phyloP scores from a whole-genome alignment of 2,888 invertebrate species.

The Drosophila picticornis region DNA sequence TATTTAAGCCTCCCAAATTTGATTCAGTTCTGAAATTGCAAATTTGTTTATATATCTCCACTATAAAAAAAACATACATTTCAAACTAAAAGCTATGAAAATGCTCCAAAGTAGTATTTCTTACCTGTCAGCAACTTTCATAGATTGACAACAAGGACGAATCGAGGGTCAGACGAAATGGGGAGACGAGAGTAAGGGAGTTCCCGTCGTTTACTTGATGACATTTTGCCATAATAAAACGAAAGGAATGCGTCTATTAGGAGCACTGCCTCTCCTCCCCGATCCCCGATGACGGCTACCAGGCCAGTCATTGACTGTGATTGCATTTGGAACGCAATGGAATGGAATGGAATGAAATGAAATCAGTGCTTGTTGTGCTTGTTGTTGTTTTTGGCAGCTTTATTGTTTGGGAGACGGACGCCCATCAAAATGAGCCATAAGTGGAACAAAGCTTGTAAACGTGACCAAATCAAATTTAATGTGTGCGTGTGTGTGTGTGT shows the following conservation, averaged over 20 bases:
- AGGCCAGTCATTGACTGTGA: conserved; percentile 50
- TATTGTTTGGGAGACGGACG: conserved; percentile 40
- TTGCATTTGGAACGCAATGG: conserved; percentile 59
- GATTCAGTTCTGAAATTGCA: neutral
- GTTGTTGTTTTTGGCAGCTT: conserved; percentile 15
- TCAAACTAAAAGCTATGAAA: neutral
- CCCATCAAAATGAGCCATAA: conserved; percentile 83
- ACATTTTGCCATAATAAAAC: neutral
- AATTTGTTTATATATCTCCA: neutral
- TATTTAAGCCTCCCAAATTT: neutral
- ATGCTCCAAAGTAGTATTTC: neutral
- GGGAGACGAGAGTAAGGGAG: neutral
- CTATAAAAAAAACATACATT: neutral
- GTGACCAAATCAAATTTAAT: conserved; percentile 85
- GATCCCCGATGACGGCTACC: rapidly evolving
- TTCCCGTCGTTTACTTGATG: neutral
- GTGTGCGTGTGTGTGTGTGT: conserved; percentile 43
- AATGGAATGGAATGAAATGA: conserved; percentile 17
- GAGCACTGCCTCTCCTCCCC: neutral
- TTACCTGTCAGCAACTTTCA: conserved; percentile 1
- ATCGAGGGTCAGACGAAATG: neutral
- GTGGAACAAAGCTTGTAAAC: conserved; percentile 84
- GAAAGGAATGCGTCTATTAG: conserved; percentile 1
- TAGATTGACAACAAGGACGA: neutral
- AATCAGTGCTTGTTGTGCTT: conserved; percentile 3